Evolutionary conservation across 2,113 vertebrate species (phyloP).

Genomic region (Amblyopsis rosae): DNA sequence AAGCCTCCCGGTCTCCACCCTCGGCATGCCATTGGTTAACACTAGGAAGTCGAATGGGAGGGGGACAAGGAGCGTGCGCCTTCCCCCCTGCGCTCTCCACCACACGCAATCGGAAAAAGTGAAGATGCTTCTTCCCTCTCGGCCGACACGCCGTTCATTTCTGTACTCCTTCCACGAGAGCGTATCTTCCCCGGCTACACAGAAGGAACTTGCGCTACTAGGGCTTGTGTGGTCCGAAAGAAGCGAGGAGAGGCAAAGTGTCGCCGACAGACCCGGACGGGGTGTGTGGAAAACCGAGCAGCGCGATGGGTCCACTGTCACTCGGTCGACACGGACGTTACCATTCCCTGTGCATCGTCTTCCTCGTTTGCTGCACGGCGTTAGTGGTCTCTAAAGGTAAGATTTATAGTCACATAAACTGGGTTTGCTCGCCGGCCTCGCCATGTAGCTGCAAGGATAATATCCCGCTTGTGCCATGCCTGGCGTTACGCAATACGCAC

Average conservation of each 20-base stretch:
- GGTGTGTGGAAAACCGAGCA: conserved; percentile 42
- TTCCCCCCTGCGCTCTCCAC: too few relatives aligned
- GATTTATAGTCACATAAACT: conserved; percentile 17
- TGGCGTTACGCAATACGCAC: conserved; percentile 32
- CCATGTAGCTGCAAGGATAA: background rate
- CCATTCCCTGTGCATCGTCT: conserved; percentile 57
- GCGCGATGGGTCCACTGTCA: conserved; percentile 60
- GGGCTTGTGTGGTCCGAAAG: background rate
- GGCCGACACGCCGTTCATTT: too few relatives aligned
- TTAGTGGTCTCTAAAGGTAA: conserved; percentile 71
- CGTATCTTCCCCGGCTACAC: conserved; percentile 7
- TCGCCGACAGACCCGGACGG: conserved; percentile 17
- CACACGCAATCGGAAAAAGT: too few relatives aligned
- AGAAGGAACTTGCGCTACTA: conserved; percentile 18
- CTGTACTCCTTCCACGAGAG: too few relatives aligned
- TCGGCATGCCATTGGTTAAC: conserved; percentile 41
- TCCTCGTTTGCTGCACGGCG: conserved; percentile 55
- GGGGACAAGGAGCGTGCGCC: background rate
- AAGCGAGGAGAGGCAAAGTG: conserved; percentile 28
- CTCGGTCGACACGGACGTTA: conserved; percentile 63
- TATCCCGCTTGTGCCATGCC: conserved; percentile 15
- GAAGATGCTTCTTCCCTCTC: too few relatives aligned
- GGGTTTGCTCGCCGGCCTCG: background rate
- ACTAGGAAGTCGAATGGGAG: background rate
- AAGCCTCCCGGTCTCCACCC: background rate